A percentile compares a stretch with the other conserved stretches of the same genome.
Evolutionary conservation across 2,888 invertebrate species (phyloP).

Genomic region (Carcina quercana): DNA sequence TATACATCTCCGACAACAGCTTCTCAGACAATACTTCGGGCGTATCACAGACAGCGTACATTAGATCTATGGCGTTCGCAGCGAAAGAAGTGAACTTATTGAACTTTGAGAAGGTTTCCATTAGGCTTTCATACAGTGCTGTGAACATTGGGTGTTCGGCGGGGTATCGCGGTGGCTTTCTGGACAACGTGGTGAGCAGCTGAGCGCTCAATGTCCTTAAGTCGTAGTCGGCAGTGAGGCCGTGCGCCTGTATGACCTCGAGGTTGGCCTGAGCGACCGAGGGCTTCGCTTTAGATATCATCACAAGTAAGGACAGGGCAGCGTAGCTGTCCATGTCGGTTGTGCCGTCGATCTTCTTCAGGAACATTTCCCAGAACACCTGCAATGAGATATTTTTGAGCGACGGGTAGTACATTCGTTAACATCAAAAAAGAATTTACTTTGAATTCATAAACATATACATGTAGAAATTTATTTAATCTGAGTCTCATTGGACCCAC

Average conservation of each 20-base stretch:
- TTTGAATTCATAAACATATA: no score
- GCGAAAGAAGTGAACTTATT: slow-evolving; percentile 68
- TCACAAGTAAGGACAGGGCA: slow-evolving; percentile 84
- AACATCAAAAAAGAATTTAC: no score
- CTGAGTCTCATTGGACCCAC: no score
- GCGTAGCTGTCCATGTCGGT: slow-evolving; percentile 81
- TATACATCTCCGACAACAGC: slow-evolving; percentile 62
- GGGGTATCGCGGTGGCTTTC: slow-evolving; percentile 54
- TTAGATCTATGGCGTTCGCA: slow-evolving; percentile 64
- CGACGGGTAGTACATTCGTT: no score
- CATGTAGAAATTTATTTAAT: no score
- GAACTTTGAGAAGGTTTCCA: slow-evolving; percentile 62
- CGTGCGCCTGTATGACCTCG: slow-evolving; percentile 81
- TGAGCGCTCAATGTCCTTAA: slow-evolving; percentile 49
- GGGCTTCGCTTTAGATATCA: slow-evolving; percentile 77
- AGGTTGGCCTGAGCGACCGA: slow-evolving; percentile 80
- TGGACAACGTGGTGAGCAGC: slow-evolving; percentile 44
- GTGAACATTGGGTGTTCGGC: slow-evolving; percentile 49
- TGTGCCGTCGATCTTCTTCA: slow-evolving; percentile 81
- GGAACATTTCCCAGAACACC: slow-evolving; percentile 90
- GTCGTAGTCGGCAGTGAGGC: slow-evolving; percentile 74
- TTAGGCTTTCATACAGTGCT: slow-evolving; percentile 46
- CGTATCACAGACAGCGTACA: slow-evolving; percentile 73
- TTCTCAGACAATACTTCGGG: slow-evolving; percentile 70
- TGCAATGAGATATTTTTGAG: no score